Base-by-base conservation (phyloP, 1,140 invertebrate genomes). In the Drosophila simulans region DNA sequence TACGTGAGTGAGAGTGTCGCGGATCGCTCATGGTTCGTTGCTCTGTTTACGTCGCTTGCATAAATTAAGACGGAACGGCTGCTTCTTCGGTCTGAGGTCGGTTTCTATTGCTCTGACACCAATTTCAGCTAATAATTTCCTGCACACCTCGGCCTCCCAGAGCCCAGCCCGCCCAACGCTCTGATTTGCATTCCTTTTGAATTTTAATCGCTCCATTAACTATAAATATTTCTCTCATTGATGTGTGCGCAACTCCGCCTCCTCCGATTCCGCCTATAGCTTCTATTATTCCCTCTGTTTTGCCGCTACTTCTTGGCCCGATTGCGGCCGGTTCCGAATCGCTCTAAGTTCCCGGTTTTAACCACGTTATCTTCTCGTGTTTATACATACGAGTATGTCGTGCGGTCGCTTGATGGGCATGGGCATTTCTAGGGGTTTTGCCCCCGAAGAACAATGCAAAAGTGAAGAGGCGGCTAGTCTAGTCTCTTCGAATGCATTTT, bases 111-210 rank as follows among this genome's bases (percentile, higher is more conserved):
- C 80, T 80, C 76, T 88, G 83, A 86, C 83, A 89, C 83, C 79
- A 55, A 89, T 88, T 88, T 89, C 39, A 77, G 83, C 80, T 88
- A 89, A 88, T 88, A 88, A 89, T 88, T 89, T 83, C 84, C 80
- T 64, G 65, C 40, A 72, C 60, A 70, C 58, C 58, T 46, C 59
- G 31, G 31, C 58, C 35, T 11, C 15, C 43, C 5, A 17, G 8
- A 10, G 46, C 22, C 45, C 10, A 31, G 10, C 17, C 13, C 42
- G 12, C 45, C 54, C 40, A 45, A 42, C 58, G 80, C 66, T 88
- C 76, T 84, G 72, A 88, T 89, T 88, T 88, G 84, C 84, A 88
- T 88, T 85, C 84, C 65, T 89, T 80, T 89, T 84, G 83, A 89
- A 88, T 88, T 77, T 84, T 74, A 88, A 88, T 80, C 80, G 82